Evolutionary conservation across 1,140 invertebrate genomes (phyloP), one percentile per base, ranked within the genome.

Genomic region (Leptonema lineaticorne): DNA sequence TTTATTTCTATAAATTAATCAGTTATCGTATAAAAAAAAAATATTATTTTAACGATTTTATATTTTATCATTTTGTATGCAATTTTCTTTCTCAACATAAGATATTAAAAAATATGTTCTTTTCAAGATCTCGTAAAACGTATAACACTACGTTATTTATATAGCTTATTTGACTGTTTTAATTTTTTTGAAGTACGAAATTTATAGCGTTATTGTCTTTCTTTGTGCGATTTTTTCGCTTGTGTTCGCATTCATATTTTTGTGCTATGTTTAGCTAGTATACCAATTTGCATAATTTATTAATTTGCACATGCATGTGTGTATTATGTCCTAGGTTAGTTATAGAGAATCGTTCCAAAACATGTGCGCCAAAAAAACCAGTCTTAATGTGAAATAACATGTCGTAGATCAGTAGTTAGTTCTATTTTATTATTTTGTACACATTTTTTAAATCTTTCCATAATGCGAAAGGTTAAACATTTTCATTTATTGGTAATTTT

Each of bases 221-320:
- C n/a, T n/a, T n/a, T n/a, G n/a, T n/a, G n/a, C n/a, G n/a, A n/a
- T n/a, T 48, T 9, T 16, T 4, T 3, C 41, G 41, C 4, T 22
- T 20, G 2, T 48, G 46, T 48, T 18, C 22, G 46, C 46, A 3
- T 48, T 22, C 46, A 48, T 18, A 48, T 20, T 48, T 48, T 48
- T 22, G 6, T 20, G 46, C 16, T 48, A 14, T 14, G 41, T 48
- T 48, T 48, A 20, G 46, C 16, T 48, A 48, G 46, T 20, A 20
- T 48, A 20, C 20, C 46, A 48, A 48, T 48, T 48, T 48, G 16
- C 46, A 48, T 48, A 48, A 48, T 48, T 48, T 48, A 48, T 48
- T 48, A 48, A 48, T 48, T 48, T 48, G 46, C 46, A 48, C 46
- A 48, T 48, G 46, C 46, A 48, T 48, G n/a, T 22, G 29, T 11